Evolutionary conservation across 2,888 invertebrate species (phyloP).

Genomic region (Calameuta filiformis): DNA sequence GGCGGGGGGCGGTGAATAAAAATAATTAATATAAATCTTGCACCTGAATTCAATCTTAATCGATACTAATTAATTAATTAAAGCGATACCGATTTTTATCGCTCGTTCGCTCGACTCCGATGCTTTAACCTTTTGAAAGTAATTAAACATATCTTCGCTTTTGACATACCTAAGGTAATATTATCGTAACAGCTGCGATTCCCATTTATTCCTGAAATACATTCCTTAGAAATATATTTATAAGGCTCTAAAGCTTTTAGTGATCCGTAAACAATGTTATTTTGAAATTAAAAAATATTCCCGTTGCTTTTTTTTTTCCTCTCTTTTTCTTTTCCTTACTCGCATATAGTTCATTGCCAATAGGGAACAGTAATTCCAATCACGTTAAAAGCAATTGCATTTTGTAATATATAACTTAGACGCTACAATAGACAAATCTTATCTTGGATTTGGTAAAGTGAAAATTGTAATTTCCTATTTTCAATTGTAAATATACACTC

Average conservation of each 20-base stretch:
- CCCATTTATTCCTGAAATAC: background rate
- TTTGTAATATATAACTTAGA: slow-evolving; percentile 38
- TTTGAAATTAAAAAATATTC: background rate
- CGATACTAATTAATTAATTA: background rate
- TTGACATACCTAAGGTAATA: background rate
- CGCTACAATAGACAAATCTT: slow-evolving; percentile 42
- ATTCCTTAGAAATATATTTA: background rate
- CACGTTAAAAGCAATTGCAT: background rate
- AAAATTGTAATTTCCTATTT: slow-evolving; percentile 35
- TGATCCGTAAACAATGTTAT: background rate
- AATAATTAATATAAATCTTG: background rate
- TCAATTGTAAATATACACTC: slow-evolving; percentile 52
- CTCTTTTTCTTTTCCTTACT: background rate
- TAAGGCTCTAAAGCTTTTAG: background rate
- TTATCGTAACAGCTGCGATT: background rate
- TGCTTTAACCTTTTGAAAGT: background rate
- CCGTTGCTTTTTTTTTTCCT: no score
- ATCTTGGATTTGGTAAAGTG: slow-evolving; percentile 37
- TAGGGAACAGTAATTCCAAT: background rate
- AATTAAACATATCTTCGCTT: background rate
- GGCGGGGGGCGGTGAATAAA: background rate
- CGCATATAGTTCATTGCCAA: background rate
- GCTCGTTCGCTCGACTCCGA: background rate
- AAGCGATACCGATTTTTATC: background rate
- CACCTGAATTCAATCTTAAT: background rate